phyloP scores from a whole-genome alignment of 2,113 vertebrate genomes.

The Scopus umbretta region DNA sequence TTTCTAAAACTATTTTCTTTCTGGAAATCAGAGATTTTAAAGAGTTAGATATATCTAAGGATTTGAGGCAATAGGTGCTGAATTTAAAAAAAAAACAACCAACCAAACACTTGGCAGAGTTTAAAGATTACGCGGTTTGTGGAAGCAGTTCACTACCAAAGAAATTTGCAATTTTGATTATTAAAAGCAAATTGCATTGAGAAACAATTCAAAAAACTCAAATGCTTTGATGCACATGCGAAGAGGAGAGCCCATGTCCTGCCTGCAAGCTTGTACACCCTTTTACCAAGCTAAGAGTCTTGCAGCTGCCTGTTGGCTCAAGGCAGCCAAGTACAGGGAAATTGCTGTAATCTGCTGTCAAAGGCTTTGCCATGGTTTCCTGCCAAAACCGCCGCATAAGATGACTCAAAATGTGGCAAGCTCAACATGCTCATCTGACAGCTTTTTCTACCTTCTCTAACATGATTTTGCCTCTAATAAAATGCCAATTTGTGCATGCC shows the following conservation, averaged over 20 bases:
- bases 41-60: too few relatives aligned
- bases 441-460: not conserved
- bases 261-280: accelerated
- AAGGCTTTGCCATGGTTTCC: not conserved
- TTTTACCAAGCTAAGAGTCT: accelerated
- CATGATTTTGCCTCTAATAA: too few relatives aligned
- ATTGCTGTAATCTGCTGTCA: accelerated
- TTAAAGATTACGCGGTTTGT: too few relatives aligned
- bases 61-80: not conserved
- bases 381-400: not conserved
- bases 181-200: not conserved
- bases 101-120: not conserved
- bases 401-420: not conserved
- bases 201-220: not conserved
- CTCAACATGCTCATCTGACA: not conserved
- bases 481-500: not conserved
- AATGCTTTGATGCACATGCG: not conserved
- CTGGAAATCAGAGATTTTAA: not conserved
- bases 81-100: not conserved
- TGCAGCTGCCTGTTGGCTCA: not conserved
- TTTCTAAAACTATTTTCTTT: not conserved
- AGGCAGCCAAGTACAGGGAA: not conserved
- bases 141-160: not conserved
- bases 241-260: not conserved
- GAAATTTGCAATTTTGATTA: not conserved